Evolutionary conservation across 2,797 vertebrate species (phyloP).

Genomic region (Lates japonicus): DNA sequence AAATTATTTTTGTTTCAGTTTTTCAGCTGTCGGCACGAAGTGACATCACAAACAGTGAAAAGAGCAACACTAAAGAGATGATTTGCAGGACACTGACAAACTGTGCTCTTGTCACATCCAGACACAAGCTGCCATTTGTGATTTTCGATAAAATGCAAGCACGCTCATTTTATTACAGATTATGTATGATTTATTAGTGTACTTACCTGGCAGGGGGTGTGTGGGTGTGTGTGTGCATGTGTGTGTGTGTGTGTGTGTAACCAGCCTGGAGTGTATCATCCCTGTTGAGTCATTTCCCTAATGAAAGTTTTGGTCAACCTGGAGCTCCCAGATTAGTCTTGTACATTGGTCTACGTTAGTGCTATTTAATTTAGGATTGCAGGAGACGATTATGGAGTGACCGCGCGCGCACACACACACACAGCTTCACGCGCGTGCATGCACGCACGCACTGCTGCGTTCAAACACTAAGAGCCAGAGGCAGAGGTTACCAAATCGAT

Average conservation of each 20-base stretch:
- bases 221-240: not conserved
- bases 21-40: slow-evolving; percentile 15
- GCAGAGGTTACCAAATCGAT: slow-evolving; percentile 64
- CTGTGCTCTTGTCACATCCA: slow-evolving; percentile 26
- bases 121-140: slow-evolving; percentile 20
- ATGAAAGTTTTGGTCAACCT: slow-evolving; percentile 53
- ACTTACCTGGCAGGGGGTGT: slow-evolving; percentile 21
- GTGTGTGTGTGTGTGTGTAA: slow-evolving; percentile 1
- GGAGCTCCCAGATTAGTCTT: slow-evolving; percentile 50
- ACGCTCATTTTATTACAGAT: slow-evolving; percentile 53
- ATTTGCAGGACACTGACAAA: slow-evolving; percentile 25
- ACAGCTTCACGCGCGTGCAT: not conserved
- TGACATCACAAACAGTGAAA: slow-evolving; percentile 14
- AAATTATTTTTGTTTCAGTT: not conserved
- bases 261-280: slow-evolving; percentile 6
- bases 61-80: not conserved
- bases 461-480: slow-evolving; percentile 23
- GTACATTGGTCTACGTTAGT: slow-evolving; percentile 61
- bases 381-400: slow-evolving; percentile 46
- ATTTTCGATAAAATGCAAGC: slow-evolving; percentile 39
- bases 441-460: not conserved
- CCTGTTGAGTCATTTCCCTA: slow-evolving; percentile 55
- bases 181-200: slow-evolving; percentile 51
- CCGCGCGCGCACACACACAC: not conserved
- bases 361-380: slow-evolving; percentile 56